Percentiles rank a stretch among this genome's conserved stretches.
These are phyloP conservation scores for Heliopora coerulea DNA, from an alignment of 92 coral and sea anemone genomes.

Conservation along the genomic window DNA sequence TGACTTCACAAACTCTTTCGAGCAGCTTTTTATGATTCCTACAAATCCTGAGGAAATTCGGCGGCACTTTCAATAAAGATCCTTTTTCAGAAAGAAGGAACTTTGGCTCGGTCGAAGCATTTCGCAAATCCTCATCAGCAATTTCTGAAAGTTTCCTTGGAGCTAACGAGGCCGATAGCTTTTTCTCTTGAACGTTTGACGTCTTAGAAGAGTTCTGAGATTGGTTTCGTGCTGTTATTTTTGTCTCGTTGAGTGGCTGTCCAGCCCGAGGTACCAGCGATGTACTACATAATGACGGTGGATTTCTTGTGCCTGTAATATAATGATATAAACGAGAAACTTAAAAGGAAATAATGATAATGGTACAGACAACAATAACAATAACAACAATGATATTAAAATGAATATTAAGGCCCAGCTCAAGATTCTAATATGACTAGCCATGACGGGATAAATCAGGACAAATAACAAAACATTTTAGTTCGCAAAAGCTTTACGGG, in stretches of 20 bases:
- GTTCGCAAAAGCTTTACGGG: too few species aligned
- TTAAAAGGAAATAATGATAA: too few species aligned
- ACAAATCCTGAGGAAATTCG: background rate
- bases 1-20: background rate
- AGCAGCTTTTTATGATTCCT: constrained; percentile 15
- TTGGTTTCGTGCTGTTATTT: background rate
- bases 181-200: background rate
- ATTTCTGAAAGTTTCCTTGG: background rate
- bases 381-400: too few species aligned
- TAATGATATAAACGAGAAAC: too few species aligned
- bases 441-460: too few species aligned
- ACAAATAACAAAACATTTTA: too few species aligned
- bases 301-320: constrained; percentile 1
- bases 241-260: background rate
- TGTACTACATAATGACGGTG: background rate
- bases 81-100: constrained; percentile 34
- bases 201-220: background rate
- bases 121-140: background rate
- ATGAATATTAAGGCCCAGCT: too few species aligned
- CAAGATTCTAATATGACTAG: too few species aligned
- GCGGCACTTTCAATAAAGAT: background rate
- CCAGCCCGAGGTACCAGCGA: background rate
- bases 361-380: too few species aligned
- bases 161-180: background rate
- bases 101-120: background rate